A percentile compares a stretch with the other conserved stretches of the same genome.
phyloP scores from a whole-genome alignment of 2,113 vertebrate species.

The Egretta garzetta region DNA sequence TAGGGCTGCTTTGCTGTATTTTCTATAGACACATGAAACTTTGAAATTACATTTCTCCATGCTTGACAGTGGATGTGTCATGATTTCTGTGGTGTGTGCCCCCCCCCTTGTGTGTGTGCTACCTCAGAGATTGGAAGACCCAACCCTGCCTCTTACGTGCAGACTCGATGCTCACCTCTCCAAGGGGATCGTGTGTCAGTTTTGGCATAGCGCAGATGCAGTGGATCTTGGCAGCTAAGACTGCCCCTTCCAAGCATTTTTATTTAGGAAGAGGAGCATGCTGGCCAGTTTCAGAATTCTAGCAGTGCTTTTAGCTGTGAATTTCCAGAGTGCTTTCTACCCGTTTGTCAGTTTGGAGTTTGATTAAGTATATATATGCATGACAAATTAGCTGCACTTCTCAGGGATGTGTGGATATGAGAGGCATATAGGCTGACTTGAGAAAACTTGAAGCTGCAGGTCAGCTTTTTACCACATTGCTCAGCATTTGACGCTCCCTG shows the following conservation, averaged over 20 bases:
- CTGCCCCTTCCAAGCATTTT: conserved; percentile 52
- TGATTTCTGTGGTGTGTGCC: not conserved
- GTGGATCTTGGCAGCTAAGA: conserved; percentile 31
- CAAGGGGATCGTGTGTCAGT: not conserved
- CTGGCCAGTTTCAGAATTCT: conserved; percentile 46
- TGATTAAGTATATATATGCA: not conserved
- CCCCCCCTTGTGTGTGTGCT: not conserved
- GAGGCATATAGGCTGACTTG: not conserved
- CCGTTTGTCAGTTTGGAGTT: not conserved
- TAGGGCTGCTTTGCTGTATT: not conserved
- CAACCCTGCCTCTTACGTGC: not conserved
- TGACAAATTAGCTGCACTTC: not conserved
- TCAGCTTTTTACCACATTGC: not conserved
- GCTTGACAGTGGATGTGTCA: not conserved
- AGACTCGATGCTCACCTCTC: not conserved
- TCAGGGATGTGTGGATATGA: not conserved
- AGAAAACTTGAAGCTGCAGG: not conserved
- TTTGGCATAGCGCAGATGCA: not conserved
- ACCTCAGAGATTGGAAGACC: not conserved
- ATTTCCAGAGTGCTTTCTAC: conserved; percentile 29
- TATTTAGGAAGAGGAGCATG: conserved; percentile 48
- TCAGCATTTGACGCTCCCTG: not conserved
- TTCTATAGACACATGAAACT: not conserved
- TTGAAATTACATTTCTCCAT: not conserved
- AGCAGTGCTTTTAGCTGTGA: conserved; percentile 23